phyloP scores from a whole-genome alignment of 1,140 invertebrate genomes.

The Choristoneura fumiferana region DNA sequence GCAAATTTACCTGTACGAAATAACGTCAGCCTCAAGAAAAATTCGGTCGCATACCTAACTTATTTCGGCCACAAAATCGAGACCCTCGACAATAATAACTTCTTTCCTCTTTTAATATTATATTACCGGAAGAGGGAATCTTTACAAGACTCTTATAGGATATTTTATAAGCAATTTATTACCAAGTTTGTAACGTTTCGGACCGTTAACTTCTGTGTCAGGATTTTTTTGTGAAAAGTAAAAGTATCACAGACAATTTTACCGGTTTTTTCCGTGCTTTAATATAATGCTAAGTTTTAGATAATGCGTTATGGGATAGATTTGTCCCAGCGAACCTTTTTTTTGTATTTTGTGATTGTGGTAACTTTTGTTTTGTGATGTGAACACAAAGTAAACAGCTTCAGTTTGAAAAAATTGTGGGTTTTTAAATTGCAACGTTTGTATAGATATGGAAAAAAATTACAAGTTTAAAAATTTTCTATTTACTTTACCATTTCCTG shows the following conservation, averaged over 20 bases:
- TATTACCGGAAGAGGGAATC: constrained; percentile 9
- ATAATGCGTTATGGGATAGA: no score
- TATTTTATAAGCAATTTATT: constrained; percentile 19
- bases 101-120: constrained; percentile 12
- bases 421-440: no score
- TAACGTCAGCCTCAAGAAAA: background rate
- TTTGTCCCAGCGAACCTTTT: no score
- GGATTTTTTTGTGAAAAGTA: constrained; percentile 2
- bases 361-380: no score
- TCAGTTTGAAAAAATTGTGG: no score
- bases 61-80: background rate
- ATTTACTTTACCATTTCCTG: no score
- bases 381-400: no score
- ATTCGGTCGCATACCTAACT: background rate
- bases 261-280: no score
- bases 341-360: no score
- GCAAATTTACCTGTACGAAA: background rate
- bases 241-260: background rate
- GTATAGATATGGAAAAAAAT: no score
- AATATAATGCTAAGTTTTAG: no score
- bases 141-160: constrained; percentile 9
- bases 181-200: background rate
- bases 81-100: constrained; percentile 8
- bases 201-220: constrained; percentile 17
- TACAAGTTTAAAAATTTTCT: no score